A percentile compares a stretch with the other conserved stretches of the same genome.
These are phyloP conservation scores for Drosophila cyrtoloma DNA, from an alignment of 2,888 invertebrate species.

Conservation along the genomic window DNA sequence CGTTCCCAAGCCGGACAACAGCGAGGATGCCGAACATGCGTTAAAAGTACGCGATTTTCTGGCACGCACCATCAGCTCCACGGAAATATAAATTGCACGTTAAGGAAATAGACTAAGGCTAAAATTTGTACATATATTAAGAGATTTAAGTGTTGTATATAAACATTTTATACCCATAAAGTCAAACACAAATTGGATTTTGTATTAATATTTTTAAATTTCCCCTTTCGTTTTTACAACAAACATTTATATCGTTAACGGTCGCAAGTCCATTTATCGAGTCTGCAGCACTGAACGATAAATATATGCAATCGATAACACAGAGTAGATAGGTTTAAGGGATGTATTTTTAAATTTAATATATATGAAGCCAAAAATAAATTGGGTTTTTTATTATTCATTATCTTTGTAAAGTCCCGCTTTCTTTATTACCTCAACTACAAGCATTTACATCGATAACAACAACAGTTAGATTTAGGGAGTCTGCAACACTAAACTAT, in stretches of 20 bases:
- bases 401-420: background rate
- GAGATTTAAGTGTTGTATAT: background rate
- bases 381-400: background rate
- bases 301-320: slow-evolving; percentile 12
- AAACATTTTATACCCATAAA: background rate
- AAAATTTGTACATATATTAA: background rate
- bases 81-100: slow-evolving; percentile 62
- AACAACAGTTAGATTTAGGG: background rate
- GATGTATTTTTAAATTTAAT: background rate
- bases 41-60: slow-evolving; percentile 68
- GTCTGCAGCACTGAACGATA: background rate
- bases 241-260: background rate
- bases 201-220: background rate
- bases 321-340: too few relatives aligned
- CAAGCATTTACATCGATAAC: background rate
- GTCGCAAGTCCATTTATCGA: background rate
- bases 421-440: background rate
- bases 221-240: background rate
- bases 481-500: background rate
- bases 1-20: background rate
- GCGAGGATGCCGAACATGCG: slow-evolving; percentile 36
- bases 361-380: background rate
- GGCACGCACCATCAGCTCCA: slow-evolving; percentile 78
- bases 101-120: background rate
- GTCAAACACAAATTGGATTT: background rate